phyloP scores from a whole-genome alignment of 1,140 invertebrate species.

The Dufourea novaeangliae region DNA sequence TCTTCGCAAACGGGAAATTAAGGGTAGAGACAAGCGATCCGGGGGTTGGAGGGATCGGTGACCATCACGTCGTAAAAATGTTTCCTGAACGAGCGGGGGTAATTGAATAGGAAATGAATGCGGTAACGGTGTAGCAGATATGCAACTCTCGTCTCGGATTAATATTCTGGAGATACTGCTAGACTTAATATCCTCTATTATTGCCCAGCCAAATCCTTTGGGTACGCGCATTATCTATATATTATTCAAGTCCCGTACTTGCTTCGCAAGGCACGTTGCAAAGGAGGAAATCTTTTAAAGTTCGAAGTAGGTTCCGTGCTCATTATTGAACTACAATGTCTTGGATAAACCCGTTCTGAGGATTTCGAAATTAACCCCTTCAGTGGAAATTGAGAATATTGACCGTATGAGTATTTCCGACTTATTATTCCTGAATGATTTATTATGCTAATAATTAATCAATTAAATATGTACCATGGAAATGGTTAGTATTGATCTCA shows the following conservation, averaged over 20 bases:
- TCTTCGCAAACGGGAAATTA: conserved; percentile 27
- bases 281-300: not conserved
- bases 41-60: not conserved
- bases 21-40: not conserved
- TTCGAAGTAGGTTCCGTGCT: not conserved
- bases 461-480: too few species aligned
- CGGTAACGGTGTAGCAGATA: conserved; percentile 32
- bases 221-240: not conserved
- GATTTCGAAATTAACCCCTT: too few species aligned
- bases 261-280: not conserved
- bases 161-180: conserved; percentile 54
- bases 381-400: too few species aligned
- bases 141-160: conserved; percentile 54
- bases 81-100: conserved; percentile 27
- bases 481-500: too few species aligned
- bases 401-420: too few species aligned
- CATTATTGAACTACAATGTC: conserved; percentile 1
- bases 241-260: not conserved
- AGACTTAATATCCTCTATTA: conserved; percentile 30
- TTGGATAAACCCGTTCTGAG: not conserved
- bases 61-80: conserved; percentile 50
- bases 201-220: not conserved
- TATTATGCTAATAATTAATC: too few species aligned
- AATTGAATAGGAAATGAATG: conserved; percentile 66
- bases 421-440: too few species aligned